Evolutionary conservation across 92 coral and sea anemone species (phyloP), one percentile per base, ranked within the genome.

Genomic region (Actinernus sp.): DNA sequence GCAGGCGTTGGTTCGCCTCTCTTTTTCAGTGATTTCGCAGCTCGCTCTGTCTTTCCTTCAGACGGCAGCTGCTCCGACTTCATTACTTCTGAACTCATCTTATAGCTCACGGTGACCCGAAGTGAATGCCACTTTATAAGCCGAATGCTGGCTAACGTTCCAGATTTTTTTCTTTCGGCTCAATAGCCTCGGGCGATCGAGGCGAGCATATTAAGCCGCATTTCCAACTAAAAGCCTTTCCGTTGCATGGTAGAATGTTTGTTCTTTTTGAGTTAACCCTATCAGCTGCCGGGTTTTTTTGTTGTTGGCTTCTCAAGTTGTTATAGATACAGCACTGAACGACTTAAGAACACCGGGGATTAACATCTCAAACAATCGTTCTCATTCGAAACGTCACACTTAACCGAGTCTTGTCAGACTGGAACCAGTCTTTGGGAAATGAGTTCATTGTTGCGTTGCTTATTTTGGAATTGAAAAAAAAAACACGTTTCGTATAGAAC

Each of bases 11-110:
- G 87, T 20, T 76, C 82, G 3, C 76, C 86, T 27, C 76, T 67
- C 25, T 71, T 57, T 18, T 76, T 90, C 36, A 90, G 67, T 11
- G 38, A 69, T 50, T 70, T 90, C 0, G 96, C 88, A 0, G 96
- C 96, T 55, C 57, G 80, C 0, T 90, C 96, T 2, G 47, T 53
- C 37, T 80, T 90, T 23, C 20, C 30, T 21, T 81, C 88, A 24
- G 22, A 30, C 26, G 63, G 60, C 2, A 53, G 81, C 1, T 36
- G 4, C 34, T 51, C 81, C 0, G 45, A 7, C 51, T 49, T 63
- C 0, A 44, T 0, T 1, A 40, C 22, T 20, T 84, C 91, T 2
- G 71, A 0, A n/a, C 71, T 84, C 91, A 84, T 84, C 24, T 22
- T 48, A n/a, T 45, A 34, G 8, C 14, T 34, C 41, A 6, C 52